Conservation (phyloP, 2,888 invertebrate genomes). For the Stenchaetothrips biformis region DNA sequence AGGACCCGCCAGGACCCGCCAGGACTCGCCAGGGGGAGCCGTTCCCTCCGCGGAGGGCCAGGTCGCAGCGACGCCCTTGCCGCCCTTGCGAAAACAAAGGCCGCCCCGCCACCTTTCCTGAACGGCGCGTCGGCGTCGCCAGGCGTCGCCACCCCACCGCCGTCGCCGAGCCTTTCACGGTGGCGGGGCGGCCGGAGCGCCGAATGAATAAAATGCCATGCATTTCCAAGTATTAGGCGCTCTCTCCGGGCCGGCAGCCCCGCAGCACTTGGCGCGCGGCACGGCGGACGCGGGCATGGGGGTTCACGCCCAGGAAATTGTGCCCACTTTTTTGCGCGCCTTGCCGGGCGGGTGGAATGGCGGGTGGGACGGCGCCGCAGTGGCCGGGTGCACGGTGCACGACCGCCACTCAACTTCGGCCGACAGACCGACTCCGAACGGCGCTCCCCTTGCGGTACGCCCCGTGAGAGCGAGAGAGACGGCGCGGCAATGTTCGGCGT, state of each 20-base stretch:
- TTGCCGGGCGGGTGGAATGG: background rate
- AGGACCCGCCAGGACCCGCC: background rate
- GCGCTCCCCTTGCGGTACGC: too few relatives aligned
- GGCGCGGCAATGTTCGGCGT: background rate
- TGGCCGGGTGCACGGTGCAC: background rate
- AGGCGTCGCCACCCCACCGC: background rate
- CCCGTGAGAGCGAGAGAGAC: background rate
- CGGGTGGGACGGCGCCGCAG: background rate
- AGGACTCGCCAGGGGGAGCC: too few relatives aligned
- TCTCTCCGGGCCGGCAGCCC: background rate
- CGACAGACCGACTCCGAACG: too few relatives aligned
- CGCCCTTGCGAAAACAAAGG: background rate
- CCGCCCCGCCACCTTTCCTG: background rate
- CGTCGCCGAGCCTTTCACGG: background rate
- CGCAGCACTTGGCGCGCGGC: background rate
- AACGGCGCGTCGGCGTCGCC: background rate
- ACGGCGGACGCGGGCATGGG: background rate
- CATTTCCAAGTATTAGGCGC: conserved; percentile 21
- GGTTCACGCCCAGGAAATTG: conserved; percentile 16
- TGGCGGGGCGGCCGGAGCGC: background rate
- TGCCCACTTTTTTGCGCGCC: background rate
- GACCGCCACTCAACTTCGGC: too few relatives aligned
- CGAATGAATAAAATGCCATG: conserved; percentile 23
- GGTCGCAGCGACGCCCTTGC: background rate
- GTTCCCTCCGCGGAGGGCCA: too few relatives aligned